Evolutionary conservation across 53 echinoderm and acorn worm genomes (phyloP).

Genomic region (Holothuria leucospilota): DNA sequence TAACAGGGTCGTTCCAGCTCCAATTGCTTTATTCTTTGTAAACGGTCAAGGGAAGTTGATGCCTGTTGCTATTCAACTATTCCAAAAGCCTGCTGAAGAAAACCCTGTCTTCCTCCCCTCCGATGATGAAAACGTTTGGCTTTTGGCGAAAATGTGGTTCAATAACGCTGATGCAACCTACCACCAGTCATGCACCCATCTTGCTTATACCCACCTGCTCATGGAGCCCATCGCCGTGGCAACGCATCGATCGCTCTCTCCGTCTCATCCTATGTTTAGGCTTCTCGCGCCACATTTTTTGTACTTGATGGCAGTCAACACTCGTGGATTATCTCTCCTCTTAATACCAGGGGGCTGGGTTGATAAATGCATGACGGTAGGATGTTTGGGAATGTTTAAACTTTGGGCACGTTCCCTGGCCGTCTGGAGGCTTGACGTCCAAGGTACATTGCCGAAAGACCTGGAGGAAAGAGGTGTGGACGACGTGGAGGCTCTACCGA

Average conservation of each 20-base stretch:
- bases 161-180: conserved; percentile 85
- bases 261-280: conserved; percentile 80
- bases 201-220: conserved; percentile 68
- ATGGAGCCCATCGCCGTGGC: conserved; percentile 67
- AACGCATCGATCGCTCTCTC: no score
- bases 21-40: conserved; percentile 73
- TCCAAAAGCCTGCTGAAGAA: conserved; percentile 61
- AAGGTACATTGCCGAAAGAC: conserved; percentile 74
- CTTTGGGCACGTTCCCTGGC: conserved; percentile 57
- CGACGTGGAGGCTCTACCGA: conserved; percentile 68
- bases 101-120: conserved; percentile 84
- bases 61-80: conserved; percentile 80
- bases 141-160: conserved; percentile 88
- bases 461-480: conserved; percentile 72
- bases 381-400: conserved; percentile 66
- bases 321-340: conserved; percentile 29
- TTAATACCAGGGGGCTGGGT: conserved; percentile 66
- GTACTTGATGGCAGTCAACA: conserved; percentile 80
- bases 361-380: conserved; percentile 72
- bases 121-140: conserved; percentile 82
- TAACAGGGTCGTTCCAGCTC: conserved; percentile 63
- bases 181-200: conserved; percentile 77
- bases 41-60: conserved; percentile 62
- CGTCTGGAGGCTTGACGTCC: conserved; percentile 70
- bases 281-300: no score